Conservation (phyloP, 2,797 vertebrate species). For the Hemibagrus guttatus region DNA sequence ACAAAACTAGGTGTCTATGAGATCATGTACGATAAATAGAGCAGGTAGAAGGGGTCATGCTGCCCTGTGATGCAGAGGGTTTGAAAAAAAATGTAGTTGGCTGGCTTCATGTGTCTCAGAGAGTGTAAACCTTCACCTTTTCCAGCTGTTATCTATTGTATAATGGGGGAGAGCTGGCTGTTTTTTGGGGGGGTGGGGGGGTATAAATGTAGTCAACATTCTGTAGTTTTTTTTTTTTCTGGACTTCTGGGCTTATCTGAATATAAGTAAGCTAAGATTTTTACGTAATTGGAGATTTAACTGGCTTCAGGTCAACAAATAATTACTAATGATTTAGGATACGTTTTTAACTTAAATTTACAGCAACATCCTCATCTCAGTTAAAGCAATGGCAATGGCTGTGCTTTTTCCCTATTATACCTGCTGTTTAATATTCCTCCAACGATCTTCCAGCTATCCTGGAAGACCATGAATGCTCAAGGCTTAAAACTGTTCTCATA, state of each 20-base stretch:
- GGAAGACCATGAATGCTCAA: background rate
- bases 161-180: background rate
- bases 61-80: background rate
- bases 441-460: background rate
- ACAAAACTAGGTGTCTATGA: background rate
- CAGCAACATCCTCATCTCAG: background rate
- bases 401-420: background rate
- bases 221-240: background rate
- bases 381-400: background rate
- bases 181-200: too few species aligned
- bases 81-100: background rate
- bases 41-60: background rate
- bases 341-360: background rate
- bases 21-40: background rate
- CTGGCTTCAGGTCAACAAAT: background rate
- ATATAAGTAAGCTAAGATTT: background rate
- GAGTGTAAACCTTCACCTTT: background rate
- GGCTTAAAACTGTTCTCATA: background rate
- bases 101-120: background rate
- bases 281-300: background rate
- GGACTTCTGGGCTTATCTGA: background rate
- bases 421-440: background rate
- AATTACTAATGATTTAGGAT: background rate
- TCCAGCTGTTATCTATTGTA: too few species aligned
- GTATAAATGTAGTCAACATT: background rate